phyloP scores from a whole-genome alignment of 2,113 vertebrate genomes.

The Nipponia nippon region DNA sequence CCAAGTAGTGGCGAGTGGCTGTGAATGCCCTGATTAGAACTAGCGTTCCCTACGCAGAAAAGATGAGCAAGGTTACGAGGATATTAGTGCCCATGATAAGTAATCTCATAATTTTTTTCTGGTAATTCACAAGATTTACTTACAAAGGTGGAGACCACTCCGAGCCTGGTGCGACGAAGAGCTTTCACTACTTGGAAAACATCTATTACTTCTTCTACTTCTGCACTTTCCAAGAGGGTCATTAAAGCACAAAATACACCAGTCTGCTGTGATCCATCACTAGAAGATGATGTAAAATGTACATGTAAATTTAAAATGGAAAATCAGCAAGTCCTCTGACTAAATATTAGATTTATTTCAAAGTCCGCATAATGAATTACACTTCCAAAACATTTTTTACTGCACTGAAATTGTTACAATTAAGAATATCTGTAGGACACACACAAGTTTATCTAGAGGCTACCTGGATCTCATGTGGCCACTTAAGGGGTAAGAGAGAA shows the following conservation, averaged over 20 bases:
- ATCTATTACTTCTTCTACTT: conserved; percentile 87
- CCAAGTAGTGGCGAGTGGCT: neutral
- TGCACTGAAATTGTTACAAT: neutral
- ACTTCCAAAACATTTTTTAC: neutral
- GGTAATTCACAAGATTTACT: conserved; percentile 28
- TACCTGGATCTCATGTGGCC: neutral
- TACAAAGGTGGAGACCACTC: conserved; percentile 81
- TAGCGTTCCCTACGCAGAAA: neutral
- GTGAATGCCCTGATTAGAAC: neutral
- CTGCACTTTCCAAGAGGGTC: conserved; percentile 88
- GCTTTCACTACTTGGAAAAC: conserved; percentile 90
- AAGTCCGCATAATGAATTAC: neutral
- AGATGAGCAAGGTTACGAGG: neutral
- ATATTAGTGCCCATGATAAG: neutral
- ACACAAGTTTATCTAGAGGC: neutral
- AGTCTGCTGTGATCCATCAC: conserved; percentile 85
- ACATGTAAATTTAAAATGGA: neutral
- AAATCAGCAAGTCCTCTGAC: neutral
- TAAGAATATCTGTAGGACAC: neutral
- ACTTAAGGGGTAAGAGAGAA: neutral
- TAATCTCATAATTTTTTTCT: neutral
- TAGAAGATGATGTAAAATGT: conserved; percentile 42
- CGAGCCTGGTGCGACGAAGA: conserved; percentile 83
- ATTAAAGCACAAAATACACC: conserved; percentile 90
- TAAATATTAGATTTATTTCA: neutral